These are phyloP conservation scores for Archaeoteleia sp. DNA, from an alignment of 2,888 invertebrate genomes.

Conservation along the genomic window DNA sequence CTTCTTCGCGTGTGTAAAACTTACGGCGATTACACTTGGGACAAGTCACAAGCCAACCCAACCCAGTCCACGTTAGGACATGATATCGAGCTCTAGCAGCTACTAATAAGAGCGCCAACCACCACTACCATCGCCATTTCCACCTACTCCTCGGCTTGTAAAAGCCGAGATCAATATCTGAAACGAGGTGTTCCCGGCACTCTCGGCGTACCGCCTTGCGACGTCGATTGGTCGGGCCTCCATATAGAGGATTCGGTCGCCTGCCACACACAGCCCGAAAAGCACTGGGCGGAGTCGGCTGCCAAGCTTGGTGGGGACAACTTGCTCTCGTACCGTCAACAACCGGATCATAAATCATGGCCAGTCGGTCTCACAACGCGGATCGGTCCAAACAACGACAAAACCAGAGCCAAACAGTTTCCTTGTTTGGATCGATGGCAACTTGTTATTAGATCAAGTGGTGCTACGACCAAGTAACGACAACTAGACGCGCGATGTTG, in stretches of 20 bases:
- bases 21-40: constrained; percentile 50
- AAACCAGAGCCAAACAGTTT: constrained; percentile 44
- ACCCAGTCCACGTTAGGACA: constrained; percentile 54
- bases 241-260: constrained; percentile 45
- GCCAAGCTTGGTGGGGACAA: constrained; percentile 43
- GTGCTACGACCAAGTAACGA: constrained; percentile 44
- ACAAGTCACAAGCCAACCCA: constrained; percentile 37
- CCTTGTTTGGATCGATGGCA: constrained; percentile 39
- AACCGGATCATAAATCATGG: constrained; percentile 71
- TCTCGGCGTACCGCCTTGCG: constrained; percentile 19
- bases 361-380: constrained; percentile 70
- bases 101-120: constrained; percentile 53
- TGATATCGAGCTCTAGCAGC: constrained; percentile 61
- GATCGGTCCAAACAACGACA: constrained; percentile 59
- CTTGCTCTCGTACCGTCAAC: constrained; percentile 54
- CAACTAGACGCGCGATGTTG: constrained; percentile 24
- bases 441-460: constrained; percentile 49
- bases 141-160: constrained; percentile 43
- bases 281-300: constrained; percentile 49
- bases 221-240: constrained; percentile 41
- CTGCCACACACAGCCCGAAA: constrained; percentile 29
- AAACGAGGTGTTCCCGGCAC: constrained; percentile 57
- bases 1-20: constrained; percentile 48
- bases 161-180: constrained; percentile 72
- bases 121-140: constrained; percentile 47